Evolutionary conservation across 2,888 invertebrate genomes (phyloP).

Genomic region (Seira sanloemensis): DNA sequence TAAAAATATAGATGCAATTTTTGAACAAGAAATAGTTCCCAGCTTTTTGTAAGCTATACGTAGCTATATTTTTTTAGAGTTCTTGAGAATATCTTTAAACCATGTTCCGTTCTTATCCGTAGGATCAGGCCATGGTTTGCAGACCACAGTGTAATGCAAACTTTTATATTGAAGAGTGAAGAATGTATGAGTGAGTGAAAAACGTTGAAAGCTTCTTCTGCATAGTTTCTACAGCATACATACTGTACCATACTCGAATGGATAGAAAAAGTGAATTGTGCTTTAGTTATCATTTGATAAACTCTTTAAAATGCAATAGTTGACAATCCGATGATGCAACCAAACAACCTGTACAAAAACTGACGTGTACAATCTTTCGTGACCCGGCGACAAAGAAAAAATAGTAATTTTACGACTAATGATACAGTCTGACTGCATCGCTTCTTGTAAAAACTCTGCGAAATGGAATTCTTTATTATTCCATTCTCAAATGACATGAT

Average conservation of each 20-base stretch:
- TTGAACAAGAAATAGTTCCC: neutral
- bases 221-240: neutral
- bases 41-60: conserved; percentile 28
- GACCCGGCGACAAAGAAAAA: no score
- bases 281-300: neutral
- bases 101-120: conserved; percentile 40
- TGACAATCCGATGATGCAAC: neutral
- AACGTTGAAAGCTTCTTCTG: conserved; percentile 2
- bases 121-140: conserved; percentile 70
- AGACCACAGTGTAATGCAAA: conserved; percentile 71
- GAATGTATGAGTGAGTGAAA: conserved; percentile 47
- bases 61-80: conserved; percentile 41
- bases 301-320: neutral
- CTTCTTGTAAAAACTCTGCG: no score
- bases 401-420: no score
- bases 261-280: no score
- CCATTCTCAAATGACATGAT: no score
- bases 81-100: neutral
- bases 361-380: neutral
- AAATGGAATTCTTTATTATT: no score
- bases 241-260: no score
- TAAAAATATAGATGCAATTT: neutral
- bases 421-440: no score
- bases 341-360: conserved; percentile 13
- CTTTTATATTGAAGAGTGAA: conserved; percentile 38